These are phyloP conservation scores for Sisyra terminalis DNA, from an alignment of 2,888 invertebrate species.

Conservation along the genomic window DNA sequence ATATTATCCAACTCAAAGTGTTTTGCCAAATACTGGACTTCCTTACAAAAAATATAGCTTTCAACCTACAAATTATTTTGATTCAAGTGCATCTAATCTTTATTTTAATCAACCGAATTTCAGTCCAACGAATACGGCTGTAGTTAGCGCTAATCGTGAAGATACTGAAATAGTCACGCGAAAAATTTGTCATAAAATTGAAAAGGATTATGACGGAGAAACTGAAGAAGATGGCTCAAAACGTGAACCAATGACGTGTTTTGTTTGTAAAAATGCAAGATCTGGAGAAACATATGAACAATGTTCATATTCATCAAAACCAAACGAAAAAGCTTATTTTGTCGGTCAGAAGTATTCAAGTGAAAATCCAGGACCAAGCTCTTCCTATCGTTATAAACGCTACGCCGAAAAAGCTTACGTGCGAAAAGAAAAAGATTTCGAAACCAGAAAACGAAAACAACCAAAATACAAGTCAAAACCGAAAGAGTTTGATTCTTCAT, in stretches of 20 bases:
- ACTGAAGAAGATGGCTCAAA: constrained; percentile 16
- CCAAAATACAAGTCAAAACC: constrained; percentile 29
- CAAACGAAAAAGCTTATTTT: constrained; percentile 24
- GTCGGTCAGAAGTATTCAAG: constrained; percentile 21
- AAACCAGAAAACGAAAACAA: constrained; percentile 28
- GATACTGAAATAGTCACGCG: constrained; percentile 13
- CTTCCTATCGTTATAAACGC: constrained; percentile 23
- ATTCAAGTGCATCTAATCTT: background rate
- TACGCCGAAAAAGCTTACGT: constrained; percentile 18
- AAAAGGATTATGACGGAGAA: constrained; percentile 28
- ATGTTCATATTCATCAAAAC: constrained; percentile 37
- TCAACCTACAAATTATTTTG: constrained; percentile 15
- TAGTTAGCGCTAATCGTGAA: constrained; percentile 3
- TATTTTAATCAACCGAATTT: background rate
- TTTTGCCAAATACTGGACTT: constrained; percentile 25
- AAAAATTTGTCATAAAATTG: constrained; percentile 42
- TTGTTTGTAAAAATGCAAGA: constrained; percentile 34
- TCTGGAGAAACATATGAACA: constrained; percentile 37
- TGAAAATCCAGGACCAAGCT: constrained; percentile 12
- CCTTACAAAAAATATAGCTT: constrained; percentile 25
- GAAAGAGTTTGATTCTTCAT: constrained; percentile 31
- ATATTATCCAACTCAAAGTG: constrained; percentile 1
- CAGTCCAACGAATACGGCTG: constrained; percentile 1
- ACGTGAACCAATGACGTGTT: constrained; percentile 30
- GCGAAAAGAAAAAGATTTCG: constrained; percentile 22